These are phyloP conservation scores for Danio jaintianensis DNA, from an alignment of 2,797 vertebrate genomes.

Conservation along the genomic window DNA sequence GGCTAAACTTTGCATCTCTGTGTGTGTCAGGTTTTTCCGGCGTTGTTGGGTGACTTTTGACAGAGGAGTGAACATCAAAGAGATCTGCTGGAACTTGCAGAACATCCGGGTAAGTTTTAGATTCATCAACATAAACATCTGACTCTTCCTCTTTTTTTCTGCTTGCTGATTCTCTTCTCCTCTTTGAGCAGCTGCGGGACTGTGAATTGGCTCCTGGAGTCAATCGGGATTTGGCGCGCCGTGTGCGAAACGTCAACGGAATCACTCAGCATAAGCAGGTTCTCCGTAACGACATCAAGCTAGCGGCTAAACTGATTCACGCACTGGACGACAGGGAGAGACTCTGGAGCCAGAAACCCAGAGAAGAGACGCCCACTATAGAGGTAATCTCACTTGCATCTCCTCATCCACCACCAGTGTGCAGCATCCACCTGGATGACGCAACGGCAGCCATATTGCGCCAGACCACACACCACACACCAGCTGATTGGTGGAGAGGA, in stretches of 20 bases:
- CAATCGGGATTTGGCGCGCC: slow-evolving; percentile 88
- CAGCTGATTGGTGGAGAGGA: too few relatives aligned
- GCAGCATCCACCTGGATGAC: too few relatives aligned
- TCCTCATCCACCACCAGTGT: too few relatives aligned
- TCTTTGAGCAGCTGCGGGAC: slow-evolving; percentile 82
- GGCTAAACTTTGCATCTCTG: too few relatives aligned
- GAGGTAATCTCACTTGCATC: slow-evolving; percentile 72
- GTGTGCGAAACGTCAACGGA: slow-evolving; percentile 89
- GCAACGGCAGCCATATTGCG: too few relatives aligned
- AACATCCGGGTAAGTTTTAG: slow-evolving; percentile 86
- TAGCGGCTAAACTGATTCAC: slow-evolving; percentile 91
- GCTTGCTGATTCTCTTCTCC: not conserved
- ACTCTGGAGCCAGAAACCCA: slow-evolving; percentile 81
- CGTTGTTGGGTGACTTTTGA: slow-evolving; percentile 94
- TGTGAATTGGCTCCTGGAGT: slow-evolving; percentile 92
- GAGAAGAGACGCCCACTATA: slow-evolving; percentile 69
- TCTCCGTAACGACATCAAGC: slow-evolving; percentile 92
- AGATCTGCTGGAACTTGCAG: slow-evolving; percentile 94
- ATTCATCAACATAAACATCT: not conserved
- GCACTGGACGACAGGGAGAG: slow-evolving; percentile 87
- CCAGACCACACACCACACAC: too few relatives aligned
- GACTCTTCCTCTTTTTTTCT: too few relatives aligned
- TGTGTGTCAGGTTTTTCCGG: slow-evolving; percentile 84
- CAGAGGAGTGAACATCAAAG: slow-evolving; percentile 92
- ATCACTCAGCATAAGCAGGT: slow-evolving; percentile 93